A percentile compares a stretch with the other conserved stretches of the same genome.
These are phyloP conservation scores for Poecilia picta DNA, from an alignment of 2,797 vertebrate species.

Conservation along the genomic window DNA sequence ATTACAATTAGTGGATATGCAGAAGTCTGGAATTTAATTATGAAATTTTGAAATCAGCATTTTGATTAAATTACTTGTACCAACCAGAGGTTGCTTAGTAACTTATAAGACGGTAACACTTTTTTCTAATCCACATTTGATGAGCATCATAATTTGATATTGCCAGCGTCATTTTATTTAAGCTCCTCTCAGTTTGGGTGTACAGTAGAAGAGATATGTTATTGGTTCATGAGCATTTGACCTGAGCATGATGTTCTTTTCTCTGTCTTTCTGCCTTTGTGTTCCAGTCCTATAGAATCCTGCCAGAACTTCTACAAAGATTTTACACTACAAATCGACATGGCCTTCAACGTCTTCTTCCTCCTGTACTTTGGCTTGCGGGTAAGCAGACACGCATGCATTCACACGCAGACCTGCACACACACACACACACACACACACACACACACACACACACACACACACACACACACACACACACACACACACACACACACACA, in stretches of 20 bases:
- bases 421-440: neutral
- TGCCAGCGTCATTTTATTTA: neutral
- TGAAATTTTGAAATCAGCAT: neutral
- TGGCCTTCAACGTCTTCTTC: slow-evolving; percentile 99
- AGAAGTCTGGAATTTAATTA: neutral
- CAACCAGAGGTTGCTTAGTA: neutral
- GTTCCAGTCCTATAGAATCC: slow-evolving; percentile 96
- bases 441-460: neutral
- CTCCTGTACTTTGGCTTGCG: slow-evolving; percentile 98
- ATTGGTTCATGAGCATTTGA: slow-evolving; percentile 3
- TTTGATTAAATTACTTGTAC: neutral
- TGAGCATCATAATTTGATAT: neutral
- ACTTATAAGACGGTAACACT: neutral
- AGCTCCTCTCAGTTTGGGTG: neutral
- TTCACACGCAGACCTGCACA: neutral
- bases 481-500: slow-evolving; percentile 1
- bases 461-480: neutral
- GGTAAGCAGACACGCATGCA: slow-evolving; percentile 81
- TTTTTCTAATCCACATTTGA: too few relatives aligned
- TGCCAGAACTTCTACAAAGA: slow-evolving; percentile 99
- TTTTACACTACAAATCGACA: slow-evolving; percentile 99
- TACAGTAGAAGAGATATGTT: neutral
- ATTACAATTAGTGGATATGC: slow-evolving; percentile 2
- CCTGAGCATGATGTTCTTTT: slow-evolving; percentile 15
- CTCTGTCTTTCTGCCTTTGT: slow-evolving; percentile 47